A percentile compares a stretch with the other conserved stretches of the same genome.
phyloP scores from a whole-genome alignment of 1,140 invertebrate species.

The Ectropis grisescens region DNA sequence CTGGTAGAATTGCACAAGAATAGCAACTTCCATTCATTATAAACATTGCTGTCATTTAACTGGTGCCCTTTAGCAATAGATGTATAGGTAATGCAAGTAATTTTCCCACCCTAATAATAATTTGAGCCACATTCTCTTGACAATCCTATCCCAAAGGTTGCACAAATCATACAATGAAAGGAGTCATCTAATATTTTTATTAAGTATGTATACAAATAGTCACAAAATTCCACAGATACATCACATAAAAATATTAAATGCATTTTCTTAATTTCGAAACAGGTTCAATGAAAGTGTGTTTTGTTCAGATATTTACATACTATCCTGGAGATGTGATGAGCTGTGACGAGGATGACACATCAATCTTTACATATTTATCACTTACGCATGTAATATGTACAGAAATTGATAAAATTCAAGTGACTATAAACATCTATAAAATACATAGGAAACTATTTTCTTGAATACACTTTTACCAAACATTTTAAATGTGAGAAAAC shows the following conservation, averaged over 20 bases:
- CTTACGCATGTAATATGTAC: conserved; percentile 26
- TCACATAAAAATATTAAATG: conserved; percentile 68
- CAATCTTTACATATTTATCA: too few species aligned
- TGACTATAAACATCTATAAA: conserved; percentile 28
- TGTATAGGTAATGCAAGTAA: too few species aligned
- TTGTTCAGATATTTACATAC: conserved; percentile 47
- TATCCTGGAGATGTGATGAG: conserved; percentile 30
- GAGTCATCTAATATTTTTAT: conserved; percentile 69
- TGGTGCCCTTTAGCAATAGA: too few species aligned
- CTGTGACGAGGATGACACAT: conserved; percentile 30
- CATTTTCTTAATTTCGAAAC: conserved; percentile 38
- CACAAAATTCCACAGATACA: conserved; percentile 35
- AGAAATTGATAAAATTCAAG: conserved; percentile 31
- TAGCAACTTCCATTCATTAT: too few species aligned
- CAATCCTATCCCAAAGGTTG: too few species aligned
- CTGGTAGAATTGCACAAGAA: too few species aligned
- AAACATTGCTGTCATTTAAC: too few species aligned
- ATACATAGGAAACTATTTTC: conserved; percentile 23
- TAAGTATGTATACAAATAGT: conserved; percentile 35
- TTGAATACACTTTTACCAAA: conserved; percentile 13
- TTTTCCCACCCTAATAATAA: too few species aligned
- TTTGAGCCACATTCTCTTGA: too few species aligned
- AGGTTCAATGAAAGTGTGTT: conserved; percentile 43
- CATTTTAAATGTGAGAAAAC: conserved; percentile 3
- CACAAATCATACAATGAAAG: too few species aligned